Evolutionary conservation across 2,888 invertebrate genomes (phyloP), one percentile per base, ranked within the genome.

Genomic region (Cataglyphis cursor): DNA sequence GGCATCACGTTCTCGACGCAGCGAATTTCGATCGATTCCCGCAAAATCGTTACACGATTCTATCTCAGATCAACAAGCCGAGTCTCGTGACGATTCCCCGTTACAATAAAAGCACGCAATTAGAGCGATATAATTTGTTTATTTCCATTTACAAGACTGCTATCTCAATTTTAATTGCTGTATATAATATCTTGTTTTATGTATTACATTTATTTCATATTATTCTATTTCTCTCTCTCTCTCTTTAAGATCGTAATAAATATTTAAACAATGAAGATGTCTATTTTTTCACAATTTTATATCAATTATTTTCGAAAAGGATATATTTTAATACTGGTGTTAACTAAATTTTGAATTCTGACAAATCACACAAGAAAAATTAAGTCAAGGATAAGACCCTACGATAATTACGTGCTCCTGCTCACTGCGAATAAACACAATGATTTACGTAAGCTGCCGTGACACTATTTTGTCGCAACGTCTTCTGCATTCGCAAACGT

Each of bases 401-500:
- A 35, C 24, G 59, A 59, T 80, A 80, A 80, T 80, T 80, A 78
- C 51, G 31, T 44, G 31, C 31, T 70, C 35, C n/a, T 70, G 54
- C 44, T 35, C 44, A 38, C n/a, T 8, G 21, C 12, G 24, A 72
- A 80, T 59, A 28, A 59, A 80, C n/a, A 80, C 35, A 72, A 80
- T 59, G 59, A 61, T 80, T 72, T 80, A 80, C 73, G 78, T 59
- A 78, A 78, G 41, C 31, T 18, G 31, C 35, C 59, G 73, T 48
- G 78, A 80, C 78, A 78, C 59, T 80, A 44, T 80, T 80, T 44
- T 80, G 54, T 68, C 28, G 41, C 41, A 18, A 70, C 21, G 18
- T 72, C 59, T 78, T 48, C 41, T 59, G 44, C 72, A 57, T 57
- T 68, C 31, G 21, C 41, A 68, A 66, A 75, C 38, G 5, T 18